phyloP scores from a whole-genome alignment of 2,888 invertebrate species.

The Hedychridium roseum region DNA sequence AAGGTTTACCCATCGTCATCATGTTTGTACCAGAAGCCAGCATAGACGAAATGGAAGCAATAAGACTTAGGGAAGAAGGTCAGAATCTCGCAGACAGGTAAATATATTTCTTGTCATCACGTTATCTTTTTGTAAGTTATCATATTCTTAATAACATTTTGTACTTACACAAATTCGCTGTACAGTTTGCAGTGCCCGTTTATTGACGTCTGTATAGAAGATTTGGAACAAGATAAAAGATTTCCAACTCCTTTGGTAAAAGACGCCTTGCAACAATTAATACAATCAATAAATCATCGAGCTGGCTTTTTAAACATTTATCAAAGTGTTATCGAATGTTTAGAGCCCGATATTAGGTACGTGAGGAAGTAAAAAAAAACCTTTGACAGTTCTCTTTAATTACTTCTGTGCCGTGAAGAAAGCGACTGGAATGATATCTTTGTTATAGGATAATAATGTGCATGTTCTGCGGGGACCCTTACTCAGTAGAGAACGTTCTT shows the following conservation, averaged over 20 bases:
- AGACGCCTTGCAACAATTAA: slow-evolving; percentile 77
- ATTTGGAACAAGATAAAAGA: slow-evolving; percentile 67
- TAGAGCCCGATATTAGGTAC: slow-evolving; percentile 85
- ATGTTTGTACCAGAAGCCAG: slow-evolving; percentile 87
- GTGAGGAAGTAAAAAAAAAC: too few species aligned
- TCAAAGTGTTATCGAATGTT: slow-evolving; percentile 79
- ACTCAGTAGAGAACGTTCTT: slow-evolving; percentile 87
- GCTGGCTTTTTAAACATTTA: slow-evolving; percentile 78
- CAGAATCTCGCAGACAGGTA: slow-evolving; percentile 89
- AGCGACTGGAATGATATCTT: slow-evolving; percentile 1
- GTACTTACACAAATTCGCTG: neutral
- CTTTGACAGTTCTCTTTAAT: too few species aligned
- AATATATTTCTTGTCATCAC: slow-evolving; percentile 29
- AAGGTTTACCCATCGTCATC: slow-evolving; percentile 87
- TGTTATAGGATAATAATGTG: slow-evolving; percentile 85
- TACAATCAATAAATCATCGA: slow-evolving; percentile 80
- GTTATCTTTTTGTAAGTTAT: neutral
- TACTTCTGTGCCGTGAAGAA: too few species aligned
- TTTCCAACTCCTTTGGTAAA: slow-evolving; percentile 73
- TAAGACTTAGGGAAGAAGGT: slow-evolving; percentile 86
- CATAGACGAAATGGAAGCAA: slow-evolving; percentile 85
- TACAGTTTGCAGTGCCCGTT: slow-evolving; percentile 84
- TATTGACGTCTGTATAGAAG: slow-evolving; percentile 76
- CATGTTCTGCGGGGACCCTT: slow-evolving; percentile 96
- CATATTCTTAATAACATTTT: slow-evolving; percentile 7